Evolutionary conservation across 2,113 vertebrate species (phyloP), one percentile per base, ranked within the genome.

Genomic region (Emydura subglobosa): DNA sequence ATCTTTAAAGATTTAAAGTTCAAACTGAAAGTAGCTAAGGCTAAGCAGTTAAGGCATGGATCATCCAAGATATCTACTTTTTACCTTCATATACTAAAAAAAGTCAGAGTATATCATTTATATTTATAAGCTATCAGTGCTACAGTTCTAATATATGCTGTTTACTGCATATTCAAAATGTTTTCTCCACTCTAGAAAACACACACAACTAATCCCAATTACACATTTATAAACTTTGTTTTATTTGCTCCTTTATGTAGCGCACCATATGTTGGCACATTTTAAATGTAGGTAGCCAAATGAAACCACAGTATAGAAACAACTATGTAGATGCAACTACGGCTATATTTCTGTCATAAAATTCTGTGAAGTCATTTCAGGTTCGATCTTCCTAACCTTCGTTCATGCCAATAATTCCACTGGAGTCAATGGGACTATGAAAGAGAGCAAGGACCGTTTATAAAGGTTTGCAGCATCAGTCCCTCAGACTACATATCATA

Each of bases 1-100:
- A 97, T 97, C 95, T 97, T 96, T 97, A 96, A 95, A 98, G 74
- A 91, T 92, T 34, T 97, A 97, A 98, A 98, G 93, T 97, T 98
- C 93, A 94, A 87, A 95, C 95, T 96, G 90, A 97, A 98, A 98
- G 97, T 61, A 98, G 94, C 92, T 97, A 97, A 97, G 96, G 92
- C 95, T 97, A 96, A 98, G 95, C 97, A 97, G 97, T 97, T 97
- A 95, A 94, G 57, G 93, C 68, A 55, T 39, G 92, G 92, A 29
- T 79, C 54, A 94, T 76, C 51, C 85, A 90, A 95, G 76, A 95
- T 10, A 85, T 27, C 61, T n/a, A 90, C 87, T 93, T 76, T 78
- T 96, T 93, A 96, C 91, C 86, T 85, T 51, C 78, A 91, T 79
- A 55, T 82, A 55, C 68, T 68, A 55, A 78, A 9, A 65, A 39